Conservation (phyloP, 2,888 invertebrate genomes). For the Himalopsyche tibetana region DNA sequence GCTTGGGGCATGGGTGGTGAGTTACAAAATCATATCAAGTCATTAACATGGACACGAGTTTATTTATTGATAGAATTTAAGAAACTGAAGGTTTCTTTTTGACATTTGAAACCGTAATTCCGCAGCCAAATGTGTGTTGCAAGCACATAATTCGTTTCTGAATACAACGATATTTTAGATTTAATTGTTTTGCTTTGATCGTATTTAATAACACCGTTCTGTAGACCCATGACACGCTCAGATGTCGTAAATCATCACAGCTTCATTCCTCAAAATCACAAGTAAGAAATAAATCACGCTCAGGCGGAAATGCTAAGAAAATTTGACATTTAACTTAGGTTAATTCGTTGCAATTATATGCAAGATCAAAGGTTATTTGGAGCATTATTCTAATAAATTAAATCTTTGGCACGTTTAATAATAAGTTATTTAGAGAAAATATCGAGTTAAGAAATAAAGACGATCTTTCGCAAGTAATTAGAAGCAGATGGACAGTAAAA, state of each 20-base stretch:
- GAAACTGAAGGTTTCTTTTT: too few species aligned
- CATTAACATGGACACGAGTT: too few species aligned
- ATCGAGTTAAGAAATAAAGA: not conserved
- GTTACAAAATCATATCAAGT: too few species aligned
- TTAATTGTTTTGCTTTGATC: not conserved
- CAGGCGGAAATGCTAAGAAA: not conserved
- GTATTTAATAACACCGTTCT: not conserved
- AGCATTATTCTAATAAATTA: not conserved
- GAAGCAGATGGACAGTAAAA: too few species aligned
- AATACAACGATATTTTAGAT: too few species aligned
- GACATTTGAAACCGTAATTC: too few species aligned
- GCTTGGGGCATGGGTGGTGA: too few species aligned
- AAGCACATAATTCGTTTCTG: too few species aligned
- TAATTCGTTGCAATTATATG: conserved; percentile 8
- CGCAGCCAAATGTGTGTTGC: too few species aligned
- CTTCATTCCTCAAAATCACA: not conserved
- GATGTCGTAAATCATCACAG: not conserved
- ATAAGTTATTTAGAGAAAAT: not conserved
- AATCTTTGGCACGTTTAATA: not conserved
- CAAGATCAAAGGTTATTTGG: not conserved
- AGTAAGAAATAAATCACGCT: conserved; percentile 14
- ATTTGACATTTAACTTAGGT: conserved; percentile 10
- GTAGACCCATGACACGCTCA: not conserved
- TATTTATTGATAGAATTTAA: too few species aligned
- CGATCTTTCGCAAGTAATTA: too few species aligned